These are phyloP conservation scores for Pachycephus smyrnensis DNA, from an alignment of 2,888 invertebrate genomes.

Conservation along the genomic window DNA sequence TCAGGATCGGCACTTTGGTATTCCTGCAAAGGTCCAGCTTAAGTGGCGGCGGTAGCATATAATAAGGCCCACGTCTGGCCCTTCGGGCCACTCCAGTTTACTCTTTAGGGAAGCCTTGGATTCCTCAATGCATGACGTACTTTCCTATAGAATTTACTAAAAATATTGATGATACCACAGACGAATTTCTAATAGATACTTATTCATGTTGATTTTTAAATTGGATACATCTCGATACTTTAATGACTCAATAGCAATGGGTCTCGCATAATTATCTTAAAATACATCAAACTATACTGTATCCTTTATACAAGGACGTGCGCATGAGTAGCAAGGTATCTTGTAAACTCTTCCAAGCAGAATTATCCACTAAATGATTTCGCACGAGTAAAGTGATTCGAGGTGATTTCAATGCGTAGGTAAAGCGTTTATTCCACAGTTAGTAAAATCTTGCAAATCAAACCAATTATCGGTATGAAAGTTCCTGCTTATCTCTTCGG, in stretches of 20 bases:
- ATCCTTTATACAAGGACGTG: not conserved
- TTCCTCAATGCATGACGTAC: constrained; percentile 24
- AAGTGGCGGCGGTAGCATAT: constrained; percentile 57
- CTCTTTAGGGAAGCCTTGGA: constrained; percentile 36
- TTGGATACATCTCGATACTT: not conserved
- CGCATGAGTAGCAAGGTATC: not conserved
- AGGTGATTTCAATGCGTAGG: not conserved
- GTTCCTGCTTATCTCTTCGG: not conserved
- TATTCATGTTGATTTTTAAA: not conserved
- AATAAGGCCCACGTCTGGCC: constrained; percentile 55
- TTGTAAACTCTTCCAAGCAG: not conserved
- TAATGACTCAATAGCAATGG: not conserved
- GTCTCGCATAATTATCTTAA: not conserved
- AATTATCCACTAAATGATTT: not conserved
- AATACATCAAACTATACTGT: not conserved
- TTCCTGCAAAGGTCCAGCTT: constrained; percentile 21
- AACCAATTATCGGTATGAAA: not conserved
- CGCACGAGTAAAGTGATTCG: not conserved
- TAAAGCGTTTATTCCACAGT: not conserved
- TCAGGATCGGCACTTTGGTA: not conserved
- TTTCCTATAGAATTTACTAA: not conserved
- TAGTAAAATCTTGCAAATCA: not conserved
- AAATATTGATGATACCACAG: not conserved
- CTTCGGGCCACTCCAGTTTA: constrained; percentile 55
- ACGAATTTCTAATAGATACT: not conserved